phyloP scores from a whole-genome alignment of 2,113 vertebrate genomes.

The Caretta caretta region DNA sequence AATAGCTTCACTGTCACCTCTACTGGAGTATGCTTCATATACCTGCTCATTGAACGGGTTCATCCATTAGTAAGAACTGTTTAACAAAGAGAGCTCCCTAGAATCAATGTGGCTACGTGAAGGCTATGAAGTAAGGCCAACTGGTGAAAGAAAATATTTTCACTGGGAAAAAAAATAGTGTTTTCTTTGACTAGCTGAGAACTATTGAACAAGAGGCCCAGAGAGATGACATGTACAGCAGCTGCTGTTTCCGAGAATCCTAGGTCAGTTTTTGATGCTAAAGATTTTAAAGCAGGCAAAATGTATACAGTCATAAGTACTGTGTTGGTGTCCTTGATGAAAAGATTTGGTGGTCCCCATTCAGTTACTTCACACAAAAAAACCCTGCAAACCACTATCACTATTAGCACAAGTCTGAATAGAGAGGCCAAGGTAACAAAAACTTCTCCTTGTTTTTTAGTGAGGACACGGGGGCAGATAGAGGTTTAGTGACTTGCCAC shows the following conservation, averaged over 20 bases:
- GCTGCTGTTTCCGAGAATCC: not conserved
- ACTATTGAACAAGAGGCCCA: not conserved
- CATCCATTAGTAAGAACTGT: not conserved
- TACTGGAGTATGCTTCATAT: not conserved
- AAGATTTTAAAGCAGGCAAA: not conserved
- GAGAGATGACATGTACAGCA: not conserved
- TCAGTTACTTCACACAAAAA: accelerated
- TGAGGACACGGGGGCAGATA: accelerated
- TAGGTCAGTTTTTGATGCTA: not conserved
- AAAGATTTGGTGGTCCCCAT: not conserved
- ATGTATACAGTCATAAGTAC: no score
- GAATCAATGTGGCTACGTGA: not conserved
- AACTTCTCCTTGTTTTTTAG: not conserved
- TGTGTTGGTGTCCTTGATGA: not conserved
- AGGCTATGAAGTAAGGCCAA: not conserved
- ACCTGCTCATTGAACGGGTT: not conserved
- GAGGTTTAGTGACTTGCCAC: not conserved
- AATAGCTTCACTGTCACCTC: not conserved
- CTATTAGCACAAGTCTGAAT: accelerated
- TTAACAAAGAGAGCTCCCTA: not conserved
- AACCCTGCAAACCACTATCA: not conserved
- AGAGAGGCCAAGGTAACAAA: accelerated
- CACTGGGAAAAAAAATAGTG: no score
- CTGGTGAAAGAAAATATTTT: not conserved
- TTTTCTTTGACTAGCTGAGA: not conserved